Evolutionary conservation across 2,797 vertebrate species (phyloP).

Genomic region (Bufotes viridis): DNA sequence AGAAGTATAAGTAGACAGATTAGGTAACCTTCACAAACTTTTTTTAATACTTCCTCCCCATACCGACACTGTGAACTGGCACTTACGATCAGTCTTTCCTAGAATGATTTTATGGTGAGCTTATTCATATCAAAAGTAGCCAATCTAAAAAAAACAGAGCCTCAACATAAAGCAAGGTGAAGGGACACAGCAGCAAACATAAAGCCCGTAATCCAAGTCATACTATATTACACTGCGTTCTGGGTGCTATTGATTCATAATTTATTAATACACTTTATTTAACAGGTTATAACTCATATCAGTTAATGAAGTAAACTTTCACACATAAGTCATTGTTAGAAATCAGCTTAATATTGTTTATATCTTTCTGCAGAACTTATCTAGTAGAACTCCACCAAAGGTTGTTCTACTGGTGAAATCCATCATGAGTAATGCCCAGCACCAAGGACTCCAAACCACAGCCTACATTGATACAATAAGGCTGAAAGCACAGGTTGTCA

Average conservation of each 20-base stretch:
- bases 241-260: no score
- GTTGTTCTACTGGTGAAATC: slow-evolving; percentile 69
- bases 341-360: slow-evolving; percentile 14
- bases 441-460: slow-evolving; percentile 73
- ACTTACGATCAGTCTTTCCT: no score
- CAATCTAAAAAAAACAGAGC: background rate
- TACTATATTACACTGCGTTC: no score
- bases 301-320: no score
- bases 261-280: no score
- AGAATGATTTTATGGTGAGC: background rate
- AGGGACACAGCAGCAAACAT: background rate
- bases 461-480: slow-evolving; percentile 67
- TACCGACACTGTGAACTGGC: no score
- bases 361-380: slow-evolving; percentile 66
- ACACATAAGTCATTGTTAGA: no score
- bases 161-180: background rate
- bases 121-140: background rate
- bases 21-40: no score
- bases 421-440: slow-evolving; percentile 68
- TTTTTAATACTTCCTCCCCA: no score
- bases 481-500: slow-evolving; percentile 67
- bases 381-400: slow-evolving; percentile 62
- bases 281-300: no score
- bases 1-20: no score
- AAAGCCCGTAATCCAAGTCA: no score